Evolutionary conservation across 2,888 invertebrate genomes (phyloP).

Genomic region (Amorpha juglandis): DNA sequence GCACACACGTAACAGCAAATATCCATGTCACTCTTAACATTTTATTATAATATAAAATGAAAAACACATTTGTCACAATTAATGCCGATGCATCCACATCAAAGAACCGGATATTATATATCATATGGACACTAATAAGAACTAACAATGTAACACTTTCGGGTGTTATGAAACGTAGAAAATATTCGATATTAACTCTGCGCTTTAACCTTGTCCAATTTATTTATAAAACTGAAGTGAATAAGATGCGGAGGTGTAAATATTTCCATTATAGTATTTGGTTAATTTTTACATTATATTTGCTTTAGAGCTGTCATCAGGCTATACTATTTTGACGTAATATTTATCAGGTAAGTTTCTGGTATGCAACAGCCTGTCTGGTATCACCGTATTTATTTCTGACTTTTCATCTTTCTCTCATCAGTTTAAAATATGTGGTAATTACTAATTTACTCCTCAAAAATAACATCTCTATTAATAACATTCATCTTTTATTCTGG

Average conservation of each 20-base stretch:
- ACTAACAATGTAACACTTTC: conserved; percentile 21
- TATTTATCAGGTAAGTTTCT: no score
- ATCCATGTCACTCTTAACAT: conserved; percentile 10
- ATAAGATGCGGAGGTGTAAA: not conserved
- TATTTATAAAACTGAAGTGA: conserved; percentile 4
- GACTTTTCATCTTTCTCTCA: no score
- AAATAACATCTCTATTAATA: no score
- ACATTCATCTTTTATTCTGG: no score
- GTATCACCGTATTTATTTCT: no score
- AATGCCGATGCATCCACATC: conserved; percentile 40
- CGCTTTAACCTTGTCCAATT: not conserved
- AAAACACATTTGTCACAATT: conserved; percentile 32
- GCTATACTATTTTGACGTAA: no score
- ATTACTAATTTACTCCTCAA: no score
- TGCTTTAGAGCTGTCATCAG: no score
- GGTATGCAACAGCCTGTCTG: no score
- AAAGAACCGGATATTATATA: conserved; percentile 56
- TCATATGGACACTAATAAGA: conserved; percentile 36
- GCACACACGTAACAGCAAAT: conserved; percentile 1
- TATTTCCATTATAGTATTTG: not conserved
- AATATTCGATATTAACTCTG: conserved; percentile 9
- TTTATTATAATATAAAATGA: conserved; percentile 8
- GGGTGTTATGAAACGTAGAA: conserved; percentile 6
- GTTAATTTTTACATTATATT: no score
- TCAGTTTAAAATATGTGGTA: no score